A percentile compares a stretch with the other conserved stretches of the same genome.
Evolutionary conservation across 2,888 invertebrate species (phyloP).

Genomic region (Caenorhabditis uteleia): DNA sequence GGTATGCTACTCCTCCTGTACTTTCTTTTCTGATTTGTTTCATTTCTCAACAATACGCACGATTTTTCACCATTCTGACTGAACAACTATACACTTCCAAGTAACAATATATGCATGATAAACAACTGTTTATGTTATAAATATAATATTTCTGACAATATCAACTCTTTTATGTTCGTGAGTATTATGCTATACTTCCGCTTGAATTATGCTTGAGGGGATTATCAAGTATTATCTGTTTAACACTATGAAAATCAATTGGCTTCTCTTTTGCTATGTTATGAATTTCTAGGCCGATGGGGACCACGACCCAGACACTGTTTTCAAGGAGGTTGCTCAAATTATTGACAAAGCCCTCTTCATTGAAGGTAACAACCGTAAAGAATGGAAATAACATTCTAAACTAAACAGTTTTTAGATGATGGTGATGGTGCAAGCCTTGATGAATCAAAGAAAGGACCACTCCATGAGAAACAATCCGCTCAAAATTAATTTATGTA

Average conservation of each 20-base stretch:
- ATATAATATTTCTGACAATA: too few relatives aligned
- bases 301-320: conserved; percentile 61
- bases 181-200: too few relatives aligned
- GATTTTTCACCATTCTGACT: too few relatives aligned
- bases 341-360: conserved; percentile 61
- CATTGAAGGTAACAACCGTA: conserved; percentile 65
- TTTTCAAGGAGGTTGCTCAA: conserved; percentile 62
- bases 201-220: too few relatives aligned
- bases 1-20: conserved; percentile 22
- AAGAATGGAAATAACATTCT: neutral
- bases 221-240: too few relatives aligned
- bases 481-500: conserved; percentile 19
- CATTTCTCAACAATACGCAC: too few relatives aligned
- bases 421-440: conserved; percentile 35
- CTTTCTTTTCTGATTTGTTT: neutral
- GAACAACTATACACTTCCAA: too few relatives aligned
- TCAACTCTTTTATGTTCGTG: too few relatives aligned
- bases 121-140: too few relatives aligned
- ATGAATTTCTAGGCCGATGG: conserved; percentile 67
- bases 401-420: conserved; percentile 30
- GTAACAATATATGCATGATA: too few relatives aligned
- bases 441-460: conserved; percentile 35
- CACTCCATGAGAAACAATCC: conserved; percentile 6
- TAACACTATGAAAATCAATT: too few relatives aligned
- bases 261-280: too few relatives aligned